Evolutionary conservation across 2,888 invertebrate genomes (phyloP).

Genomic region (Drosophila villosipedis): DNA sequence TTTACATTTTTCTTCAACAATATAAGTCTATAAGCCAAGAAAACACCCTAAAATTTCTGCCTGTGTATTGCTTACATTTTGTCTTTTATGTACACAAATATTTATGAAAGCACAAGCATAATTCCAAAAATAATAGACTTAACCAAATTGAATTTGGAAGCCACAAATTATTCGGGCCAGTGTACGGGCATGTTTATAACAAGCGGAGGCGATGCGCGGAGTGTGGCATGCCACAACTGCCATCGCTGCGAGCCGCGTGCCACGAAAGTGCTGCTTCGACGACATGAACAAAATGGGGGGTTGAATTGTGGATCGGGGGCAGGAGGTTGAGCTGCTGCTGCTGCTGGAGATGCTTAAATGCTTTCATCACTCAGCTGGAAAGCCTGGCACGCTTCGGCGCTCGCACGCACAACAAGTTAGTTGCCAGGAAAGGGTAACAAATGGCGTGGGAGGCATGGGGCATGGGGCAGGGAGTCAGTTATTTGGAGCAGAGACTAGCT

Average conservation of each 20-base stretch:
- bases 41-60: not conserved
- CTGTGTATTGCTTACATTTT: not conserved
- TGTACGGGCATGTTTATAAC: constrained; percentile 37
- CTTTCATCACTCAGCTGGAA: constrained; percentile 80
- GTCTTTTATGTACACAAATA: not conserved
- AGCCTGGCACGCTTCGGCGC: constrained; percentile 71
- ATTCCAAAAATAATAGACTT: constrained; percentile 8
- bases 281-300: constrained; percentile 10
- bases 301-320: not conserved
- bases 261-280: constrained; percentile 68
- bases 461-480: constrained; percentile 13
- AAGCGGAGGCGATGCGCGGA: not conserved
- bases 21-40: not conserved
- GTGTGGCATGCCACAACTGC: constrained; percentile 17
- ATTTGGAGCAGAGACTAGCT: constrained; percentile 17
- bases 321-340: not conserved
- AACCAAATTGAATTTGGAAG: constrained; percentile 9
- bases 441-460: too few species aligned
- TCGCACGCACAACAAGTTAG: constrained; percentile 65
- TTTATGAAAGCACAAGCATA: constrained; percentile 1
- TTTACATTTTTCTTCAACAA: not conserved
- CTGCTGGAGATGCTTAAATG: constrained; percentile 68
- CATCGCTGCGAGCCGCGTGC: constrained; percentile 42
- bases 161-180: constrained; percentile 25
- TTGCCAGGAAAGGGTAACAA: not conserved